These are phyloP conservation scores for Brachionus paranguensis DNA, from an alignment of 1,140 invertebrate species.

Conservation along the genomic window DNA sequence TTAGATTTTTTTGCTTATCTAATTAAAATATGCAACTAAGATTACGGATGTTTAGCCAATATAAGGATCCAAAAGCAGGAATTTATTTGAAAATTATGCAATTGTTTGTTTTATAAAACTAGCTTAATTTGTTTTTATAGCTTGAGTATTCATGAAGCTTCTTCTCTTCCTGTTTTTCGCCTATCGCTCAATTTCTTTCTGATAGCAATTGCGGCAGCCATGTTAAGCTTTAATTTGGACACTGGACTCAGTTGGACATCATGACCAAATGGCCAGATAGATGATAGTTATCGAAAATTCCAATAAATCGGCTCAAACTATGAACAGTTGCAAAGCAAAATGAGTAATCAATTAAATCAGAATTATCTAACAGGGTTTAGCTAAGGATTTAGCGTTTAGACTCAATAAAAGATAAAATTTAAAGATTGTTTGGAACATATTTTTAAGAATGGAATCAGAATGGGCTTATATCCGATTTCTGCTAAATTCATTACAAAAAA, in stretches of 20 bases:
- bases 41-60: neutral
- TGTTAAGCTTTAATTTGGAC: neutral
- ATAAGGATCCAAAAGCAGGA: neutral
- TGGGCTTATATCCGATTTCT: neutral
- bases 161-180: neutral
- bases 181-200: neutral
- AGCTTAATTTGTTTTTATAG: neutral
- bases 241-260: neutral
- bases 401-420: neutral
- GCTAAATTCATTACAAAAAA: neutral
- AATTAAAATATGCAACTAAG: neutral
- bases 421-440: neutral
- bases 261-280: neutral
- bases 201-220: neutral
- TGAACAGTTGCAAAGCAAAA: conserved; percentile 6
- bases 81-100: neutral
- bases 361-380: neutral
- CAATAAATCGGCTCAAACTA: neutral
- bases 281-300: neutral
- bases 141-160: neutral
- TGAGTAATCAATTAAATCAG: conserved; percentile 20
- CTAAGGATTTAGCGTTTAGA: neutral
- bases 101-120: neutral
- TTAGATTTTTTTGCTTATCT: neutral
- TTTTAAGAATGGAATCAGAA: neutral